Conservation (phyloP, 2,888 invertebrate species). For the Chelonus formosanus region DNA sequence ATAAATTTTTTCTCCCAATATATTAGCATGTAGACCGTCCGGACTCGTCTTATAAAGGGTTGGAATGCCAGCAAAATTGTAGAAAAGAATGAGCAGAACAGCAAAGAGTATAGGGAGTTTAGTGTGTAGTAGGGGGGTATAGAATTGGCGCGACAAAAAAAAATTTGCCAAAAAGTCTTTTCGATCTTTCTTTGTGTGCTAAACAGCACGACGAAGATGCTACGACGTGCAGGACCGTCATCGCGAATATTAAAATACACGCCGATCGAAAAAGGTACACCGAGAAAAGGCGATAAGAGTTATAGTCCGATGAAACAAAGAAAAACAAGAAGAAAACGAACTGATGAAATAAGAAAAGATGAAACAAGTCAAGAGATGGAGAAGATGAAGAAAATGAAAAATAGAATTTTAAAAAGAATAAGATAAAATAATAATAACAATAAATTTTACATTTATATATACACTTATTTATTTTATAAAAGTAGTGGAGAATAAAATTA, state of each 20-base stretch:
- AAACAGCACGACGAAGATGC: slow-evolving; percentile 18
- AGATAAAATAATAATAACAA: no score
- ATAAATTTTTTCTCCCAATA: no score
- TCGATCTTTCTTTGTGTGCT: slow-evolving; percentile 61
- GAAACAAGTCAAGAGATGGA: slow-evolving; percentile 21
- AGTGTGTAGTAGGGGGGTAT: no score
- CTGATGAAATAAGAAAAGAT: slow-evolving; percentile 35
- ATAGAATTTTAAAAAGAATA: neutral
- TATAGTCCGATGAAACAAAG: neutral
- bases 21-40: no score
- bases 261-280: slow-evolving; percentile 1
- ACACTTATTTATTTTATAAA: no score
- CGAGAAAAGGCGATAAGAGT: slow-evolving; percentile 11
- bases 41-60: no score
- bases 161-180: slow-evolving; percentile 46
- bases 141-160: neutral
- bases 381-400: slow-evolving; percentile 18
- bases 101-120: no score
- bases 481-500: no score
- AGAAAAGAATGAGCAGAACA: no score
- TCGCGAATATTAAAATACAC: slow-evolving; percentile 8
- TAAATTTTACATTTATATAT: no score
- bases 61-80: no score
- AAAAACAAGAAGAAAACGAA: slow-evolving; percentile 16
- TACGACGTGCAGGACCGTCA: slow-evolving; percentile 54